Base-by-base conservation (phyloP, 2,797 vertebrate species). In the Sarcoramphus papa region DNA sequence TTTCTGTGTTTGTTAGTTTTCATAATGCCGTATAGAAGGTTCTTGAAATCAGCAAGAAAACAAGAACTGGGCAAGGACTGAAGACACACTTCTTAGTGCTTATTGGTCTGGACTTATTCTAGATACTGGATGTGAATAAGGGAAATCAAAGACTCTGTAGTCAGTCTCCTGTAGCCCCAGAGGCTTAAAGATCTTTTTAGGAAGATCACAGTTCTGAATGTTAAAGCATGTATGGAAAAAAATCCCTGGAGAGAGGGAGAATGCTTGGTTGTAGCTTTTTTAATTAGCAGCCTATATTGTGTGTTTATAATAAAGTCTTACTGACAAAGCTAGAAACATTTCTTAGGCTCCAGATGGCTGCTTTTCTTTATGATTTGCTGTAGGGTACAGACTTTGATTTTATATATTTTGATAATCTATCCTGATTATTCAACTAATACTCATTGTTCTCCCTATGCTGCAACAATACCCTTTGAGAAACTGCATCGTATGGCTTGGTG, bases 331-430 rank as follows among this genome's bases (percentile, higher is more conserved):
- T 57, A 37, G 89, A 95, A 96, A 93, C 48, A 68, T 95, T 95
- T 79, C 86, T 78, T 57, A 60, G 78, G 81, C 94, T 95, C 97
- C 96, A 97, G 96, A 96, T 97, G 96, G 96, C 47, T 95, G 82
- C 85, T 94, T 79, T 87, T 72, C 92, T 95, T 97, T 96, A 94
- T 79, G 93, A 43, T 82, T 96, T 94, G 95, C 96, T 96, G 84
- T 83, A 97, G 96, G 96, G 86, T 68, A 91, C 67, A 93, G 88
- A 53, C 75, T 95, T 94, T 83, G 94, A 59, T 95, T 97, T 96
- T 96, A 91, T 94, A 96, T 95, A 93, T 96, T 97, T 97, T 94
- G 76, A 95, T 97, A 96, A 97, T 96, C 86, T 95, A 92, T 96
- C 96, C 47, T 95, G 93, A 91, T 97, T 96, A 94, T 95, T 97